A percentile compares a stretch with the other conserved stretches of the same genome.
These are phyloP conservation scores for Bhutanitis thaidina DNA, from an alignment of 2,888 invertebrate genomes.

Conservation along the genomic window DNA sequence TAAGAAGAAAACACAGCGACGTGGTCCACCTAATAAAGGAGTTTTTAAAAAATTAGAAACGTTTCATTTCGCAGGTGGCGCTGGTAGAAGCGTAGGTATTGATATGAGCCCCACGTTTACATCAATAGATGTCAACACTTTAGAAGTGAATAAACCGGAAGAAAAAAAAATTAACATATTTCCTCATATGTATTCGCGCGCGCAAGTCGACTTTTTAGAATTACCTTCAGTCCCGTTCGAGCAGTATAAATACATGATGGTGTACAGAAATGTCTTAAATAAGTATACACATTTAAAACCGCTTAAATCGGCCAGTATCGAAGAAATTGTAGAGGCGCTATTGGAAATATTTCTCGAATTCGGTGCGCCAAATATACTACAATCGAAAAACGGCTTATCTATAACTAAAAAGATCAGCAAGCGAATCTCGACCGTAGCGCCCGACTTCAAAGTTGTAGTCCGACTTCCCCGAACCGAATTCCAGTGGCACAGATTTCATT, in stretches of 20 bases:
- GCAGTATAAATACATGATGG: background rate
- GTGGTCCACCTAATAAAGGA: background rate
- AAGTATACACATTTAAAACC: slow-evolving; percentile 48
- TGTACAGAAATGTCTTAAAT: slow-evolving; percentile 27
- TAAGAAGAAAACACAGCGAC: background rate
- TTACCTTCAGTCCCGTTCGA: background rate
- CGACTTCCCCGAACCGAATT: background rate
- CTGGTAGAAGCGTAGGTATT: background rate
- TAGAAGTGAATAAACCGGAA: background rate
- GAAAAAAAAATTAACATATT: background rate
- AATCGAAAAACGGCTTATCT: slow-evolving; percentile 46
- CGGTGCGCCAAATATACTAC: slow-evolving; percentile 53
- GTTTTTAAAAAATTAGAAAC: background rate
- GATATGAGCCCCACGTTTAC: background rate
- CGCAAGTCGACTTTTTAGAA: slow-evolving; percentile 25
- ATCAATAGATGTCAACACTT: background rate
- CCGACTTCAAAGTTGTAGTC: background rate
- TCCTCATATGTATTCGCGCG: background rate
- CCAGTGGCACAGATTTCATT: background rate
- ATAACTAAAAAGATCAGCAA: slow-evolving; percentile 39
- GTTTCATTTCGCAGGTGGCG: background rate
- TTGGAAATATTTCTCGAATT: slow-evolving; percentile 50
- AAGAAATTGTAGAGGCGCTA: slow-evolving; percentile 41
- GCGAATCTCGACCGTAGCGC: background rate
- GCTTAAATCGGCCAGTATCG: slow-evolving; percentile 39